Evolutionary conservation across 1,140 invertebrate species (phyloP).

Genomic region (Heliconius eleuchia): DNA sequence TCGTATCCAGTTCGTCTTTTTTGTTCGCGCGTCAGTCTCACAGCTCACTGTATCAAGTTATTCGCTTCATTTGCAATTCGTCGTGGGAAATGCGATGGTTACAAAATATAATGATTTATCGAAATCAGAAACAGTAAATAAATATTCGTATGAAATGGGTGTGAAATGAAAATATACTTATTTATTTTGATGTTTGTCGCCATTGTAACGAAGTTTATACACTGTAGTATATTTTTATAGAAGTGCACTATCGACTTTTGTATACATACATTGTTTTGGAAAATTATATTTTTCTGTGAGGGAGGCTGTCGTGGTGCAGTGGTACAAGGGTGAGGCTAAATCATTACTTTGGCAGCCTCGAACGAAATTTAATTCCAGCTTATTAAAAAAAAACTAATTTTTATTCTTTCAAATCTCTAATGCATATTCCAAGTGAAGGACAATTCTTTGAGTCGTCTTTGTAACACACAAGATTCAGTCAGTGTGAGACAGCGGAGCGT

Average conservation of each 20-base stretch:
- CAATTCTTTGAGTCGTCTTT: slow-evolving; percentile 8
- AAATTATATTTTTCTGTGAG: too few relatives aligned
- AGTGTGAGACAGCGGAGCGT: slow-evolving; percentile 15
- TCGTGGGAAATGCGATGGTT: background rate
- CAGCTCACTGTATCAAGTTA: background rate
- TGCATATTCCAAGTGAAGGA: background rate
- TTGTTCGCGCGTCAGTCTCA: slow-evolving; percentile 19
- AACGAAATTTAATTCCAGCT: too few relatives aligned
- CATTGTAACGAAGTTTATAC: too few relatives aligned
- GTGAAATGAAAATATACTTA: background rate
- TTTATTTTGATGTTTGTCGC: background rate
- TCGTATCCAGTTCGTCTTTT: background rate
- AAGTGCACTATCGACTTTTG: too few relatives aligned
- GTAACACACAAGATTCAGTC: background rate
- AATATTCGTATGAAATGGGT: background rate
- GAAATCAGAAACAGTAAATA: background rate
- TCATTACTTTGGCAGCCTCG: too few relatives aligned
- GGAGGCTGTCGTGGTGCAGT: too few relatives aligned
- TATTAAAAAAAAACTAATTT: background rate
- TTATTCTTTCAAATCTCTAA: background rate
- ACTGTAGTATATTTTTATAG: too few relatives aligned
- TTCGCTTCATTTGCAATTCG: slow-evolving; percentile 12
- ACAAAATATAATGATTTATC: background rate
- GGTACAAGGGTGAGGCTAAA: too few relatives aligned
- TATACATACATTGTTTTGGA: too few relatives aligned